Evolutionary conservation across 2,888 invertebrate genomes (phyloP), one percentile per base, ranked within the genome.

Genomic region (Drosophila meridionalis): DNA sequence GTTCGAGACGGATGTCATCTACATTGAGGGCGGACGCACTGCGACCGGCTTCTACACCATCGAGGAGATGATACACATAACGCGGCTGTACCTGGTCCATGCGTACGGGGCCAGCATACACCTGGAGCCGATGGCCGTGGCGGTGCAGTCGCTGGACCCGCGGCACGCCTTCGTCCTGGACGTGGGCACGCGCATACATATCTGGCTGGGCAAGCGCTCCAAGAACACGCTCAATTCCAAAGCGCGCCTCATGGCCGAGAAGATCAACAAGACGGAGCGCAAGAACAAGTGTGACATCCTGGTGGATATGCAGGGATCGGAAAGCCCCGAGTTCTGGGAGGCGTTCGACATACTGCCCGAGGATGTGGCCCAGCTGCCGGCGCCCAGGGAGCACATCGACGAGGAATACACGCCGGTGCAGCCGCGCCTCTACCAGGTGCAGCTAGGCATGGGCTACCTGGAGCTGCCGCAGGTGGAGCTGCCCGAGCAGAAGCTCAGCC

Each of bases 261-360:
- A 99, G 93, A 98, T 99, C 68, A 99, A 99, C 93, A 99, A 99
- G 93, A 98, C 98, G 91, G 99, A 99, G 93, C 94, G 99, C 28
- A 99, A 99, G 93, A 98, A 98, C 91, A 97, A 97, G 92, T 96
- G 98, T 0, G 98, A 99, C 90, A 96, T 99, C 65, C 94, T 97
- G 48, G 96, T 97, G 0, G 97, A 98, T 92, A 94, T 94, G 43
- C 97, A 97, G 92, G 97, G 96, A 0, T 95, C 96, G 67, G 99
- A 99, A 91, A 95, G 96, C 7, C 94, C 94, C 7, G 97, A 97
- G 34, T 99, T 99, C 94, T 98, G 98, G 97, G 94, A 94, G 62
- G 94, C 94, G 30, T 93, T 99, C 28, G 95, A 95, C 0, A 70
- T 85, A 32, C 86, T 89, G 68, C 79, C 87, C 0, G 90, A 92